Conservation (phyloP, 2,113 vertebrate species). For the Rhinopomastus cyanomelas region DNA sequence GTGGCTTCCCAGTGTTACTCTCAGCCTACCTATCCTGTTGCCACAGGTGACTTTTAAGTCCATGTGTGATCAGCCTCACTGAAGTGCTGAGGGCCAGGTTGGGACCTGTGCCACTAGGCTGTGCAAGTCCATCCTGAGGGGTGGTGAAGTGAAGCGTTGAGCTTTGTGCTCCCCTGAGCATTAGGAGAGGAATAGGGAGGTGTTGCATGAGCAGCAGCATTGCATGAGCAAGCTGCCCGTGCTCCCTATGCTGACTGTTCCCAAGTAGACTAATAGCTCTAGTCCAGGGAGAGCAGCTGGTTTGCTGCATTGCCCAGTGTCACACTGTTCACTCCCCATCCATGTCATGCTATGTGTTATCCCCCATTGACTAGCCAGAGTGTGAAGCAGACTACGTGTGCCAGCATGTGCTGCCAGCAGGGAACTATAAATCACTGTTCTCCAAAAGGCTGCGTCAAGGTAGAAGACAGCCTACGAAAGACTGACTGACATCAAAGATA, state of each 20-base stretch:
- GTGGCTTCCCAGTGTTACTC: background rate
- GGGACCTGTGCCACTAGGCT: background rate
- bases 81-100: background rate
- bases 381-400: background rate
- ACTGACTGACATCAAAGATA: background rate
- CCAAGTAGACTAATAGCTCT: background rate
- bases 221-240: background rate
- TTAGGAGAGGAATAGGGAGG: fast-evolving
- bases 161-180: background rate
- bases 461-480: background rate
- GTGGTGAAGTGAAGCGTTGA: background rate
- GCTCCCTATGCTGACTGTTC: background rate
- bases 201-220: background rate
- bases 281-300: background rate
- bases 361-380: background rate
- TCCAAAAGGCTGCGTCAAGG: background rate
- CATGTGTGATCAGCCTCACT: background rate
- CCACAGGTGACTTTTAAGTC: background rate
- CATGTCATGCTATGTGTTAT: fast-evolving
- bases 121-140: fast-evolving
- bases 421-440: background rate
- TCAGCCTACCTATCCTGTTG: background rate
- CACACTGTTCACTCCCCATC: fast-evolving
- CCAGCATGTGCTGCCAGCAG: fast-evolving
- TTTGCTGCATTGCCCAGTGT: background rate